Evolutionary conservation across 2,113 vertebrate species (phyloP).

Genomic region (Corvus hawaiiensis): DNA sequence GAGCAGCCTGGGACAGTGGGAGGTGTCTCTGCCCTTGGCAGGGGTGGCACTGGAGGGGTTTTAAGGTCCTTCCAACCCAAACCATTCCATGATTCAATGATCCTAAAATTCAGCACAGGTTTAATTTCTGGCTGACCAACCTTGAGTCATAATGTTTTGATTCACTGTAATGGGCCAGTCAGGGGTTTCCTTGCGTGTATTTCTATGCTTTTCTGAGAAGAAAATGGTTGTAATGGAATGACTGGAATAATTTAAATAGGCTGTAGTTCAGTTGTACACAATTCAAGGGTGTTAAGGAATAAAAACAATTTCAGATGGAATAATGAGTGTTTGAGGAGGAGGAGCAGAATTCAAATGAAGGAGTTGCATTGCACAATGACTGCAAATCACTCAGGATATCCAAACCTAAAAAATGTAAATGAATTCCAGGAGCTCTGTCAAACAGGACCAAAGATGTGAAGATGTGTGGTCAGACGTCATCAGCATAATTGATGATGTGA

Average conservation of each 20-base stretch:
- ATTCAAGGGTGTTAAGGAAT: neutral
- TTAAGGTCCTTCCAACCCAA: neutral
- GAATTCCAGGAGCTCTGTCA: neutral
- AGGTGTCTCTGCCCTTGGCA: neutral
- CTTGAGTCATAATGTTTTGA: neutral
- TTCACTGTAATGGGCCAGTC: neutral
- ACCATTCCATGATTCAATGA: neutral
- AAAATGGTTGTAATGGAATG: neutral
- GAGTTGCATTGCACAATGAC: neutral
- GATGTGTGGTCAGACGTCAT: neutral
- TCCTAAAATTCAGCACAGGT: neutral
- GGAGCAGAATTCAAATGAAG: neutral
- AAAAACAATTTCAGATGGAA: neutral
- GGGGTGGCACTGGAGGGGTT: fast-evolving
- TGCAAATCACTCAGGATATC: neutral
- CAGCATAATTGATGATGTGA: neutral
- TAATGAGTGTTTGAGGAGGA: neutral
- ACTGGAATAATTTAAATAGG: neutral
- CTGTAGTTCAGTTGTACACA: neutral
- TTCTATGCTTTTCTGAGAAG: neutral
- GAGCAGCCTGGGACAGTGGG: neutral
- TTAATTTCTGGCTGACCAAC: neutral
- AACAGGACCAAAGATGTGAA: neutral
- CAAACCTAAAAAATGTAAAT: neutral
- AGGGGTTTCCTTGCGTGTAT: neutral